These are phyloP conservation scores for Drosophila funebris DNA, from an alignment of 1,140 invertebrate genomes.

Conservation along the genomic window DNA sequence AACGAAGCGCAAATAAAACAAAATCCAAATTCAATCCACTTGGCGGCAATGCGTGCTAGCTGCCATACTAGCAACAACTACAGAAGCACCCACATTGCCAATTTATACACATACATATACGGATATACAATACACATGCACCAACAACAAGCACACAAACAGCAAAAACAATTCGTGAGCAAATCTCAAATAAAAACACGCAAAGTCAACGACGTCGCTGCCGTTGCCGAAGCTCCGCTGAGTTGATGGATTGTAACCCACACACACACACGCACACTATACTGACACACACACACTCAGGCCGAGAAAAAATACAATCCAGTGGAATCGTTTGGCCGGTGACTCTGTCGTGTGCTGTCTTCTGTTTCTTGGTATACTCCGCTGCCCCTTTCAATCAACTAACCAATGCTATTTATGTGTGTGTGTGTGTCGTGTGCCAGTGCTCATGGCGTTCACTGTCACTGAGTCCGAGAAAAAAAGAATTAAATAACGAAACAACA, in stretches of 20 bases:
- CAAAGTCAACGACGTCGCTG: constrained; percentile 54
- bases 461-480: constrained; percentile 56
- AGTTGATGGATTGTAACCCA: constrained; percentile 68
- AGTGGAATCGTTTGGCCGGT: constrained; percentile 49
- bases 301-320: constrained; percentile 45
- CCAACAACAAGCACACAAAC: constrained; percentile 29
- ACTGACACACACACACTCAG: background rate
- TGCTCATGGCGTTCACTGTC: constrained; percentile 67
- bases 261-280: constrained; percentile 9
- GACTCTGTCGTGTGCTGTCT: constrained; percentile 43
- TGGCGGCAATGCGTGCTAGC: constrained; percentile 34
- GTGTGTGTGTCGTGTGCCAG: constrained; percentile 70
- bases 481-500: constrained; percentile 36
- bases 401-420: constrained; percentile 18
- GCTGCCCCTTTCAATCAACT: constrained; percentile 26
- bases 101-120: constrained; percentile 18
- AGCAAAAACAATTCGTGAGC: constrained; percentile 72
- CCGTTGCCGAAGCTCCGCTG: constrained; percentile 42
- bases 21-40: constrained; percentile 75
- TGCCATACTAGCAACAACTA: constrained; percentile 26
- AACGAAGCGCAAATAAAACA: constrained; percentile 55
- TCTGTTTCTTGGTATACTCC: constrained; percentile 27
- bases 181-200: constrained; percentile 79
- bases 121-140: constrained; percentile 37
- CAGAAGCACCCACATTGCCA: constrained; percentile 15